phyloP scores from a whole-genome alignment of 1,140 invertebrate genomes.

The Zaprionus tsacasi region DNA sequence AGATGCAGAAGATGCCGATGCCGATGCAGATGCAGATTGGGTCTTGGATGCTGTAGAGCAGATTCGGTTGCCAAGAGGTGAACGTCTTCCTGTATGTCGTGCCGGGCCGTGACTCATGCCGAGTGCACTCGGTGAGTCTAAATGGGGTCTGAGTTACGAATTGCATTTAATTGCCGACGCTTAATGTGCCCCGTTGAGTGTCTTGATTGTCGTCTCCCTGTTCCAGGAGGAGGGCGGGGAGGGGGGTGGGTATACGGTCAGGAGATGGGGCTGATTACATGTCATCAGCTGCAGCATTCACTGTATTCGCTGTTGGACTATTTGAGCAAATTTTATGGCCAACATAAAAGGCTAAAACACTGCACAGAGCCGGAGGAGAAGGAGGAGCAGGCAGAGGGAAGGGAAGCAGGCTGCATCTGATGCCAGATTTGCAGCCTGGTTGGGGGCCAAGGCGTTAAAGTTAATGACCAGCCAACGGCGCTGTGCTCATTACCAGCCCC shows the following conservation, averaged over 20 bases:
- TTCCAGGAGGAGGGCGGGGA: neutral
- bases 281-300: constrained; percentile 47
- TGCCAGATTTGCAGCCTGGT: constrained; percentile 33
- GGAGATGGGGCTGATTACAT: constrained; percentile 40
- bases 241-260: neutral
- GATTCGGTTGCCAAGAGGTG: constrained; percentile 18
- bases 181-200: constrained; percentile 49
- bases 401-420: constrained; percentile 7
- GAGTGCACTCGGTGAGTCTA: constrained; percentile 25
- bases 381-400: neutral
- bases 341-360: constrained; percentile 48
- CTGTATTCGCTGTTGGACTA: constrained; percentile 31
- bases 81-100: constrained; percentile 34
- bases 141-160: constrained; percentile 36
- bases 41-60: neutral
- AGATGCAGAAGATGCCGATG: neutral
- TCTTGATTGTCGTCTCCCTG: constrained; percentile 39
- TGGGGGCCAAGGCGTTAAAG: constrained; percentile 38
- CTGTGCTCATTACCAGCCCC: constrained; percentile 38
- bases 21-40: neutral
- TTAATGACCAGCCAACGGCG: constrained; percentile 46
- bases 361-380: neutral
- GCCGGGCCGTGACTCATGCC: constrained; percentile 26
- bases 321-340: constrained; percentile 52
- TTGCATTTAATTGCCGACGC: constrained; percentile 52